A percentile compares a stretch with the other conserved stretches of the same genome.
These are phyloP conservation scores for Oreochromis grahami DNA, from an alignment of 2,797 vertebrate genomes.

Conservation along the genomic window DNA sequence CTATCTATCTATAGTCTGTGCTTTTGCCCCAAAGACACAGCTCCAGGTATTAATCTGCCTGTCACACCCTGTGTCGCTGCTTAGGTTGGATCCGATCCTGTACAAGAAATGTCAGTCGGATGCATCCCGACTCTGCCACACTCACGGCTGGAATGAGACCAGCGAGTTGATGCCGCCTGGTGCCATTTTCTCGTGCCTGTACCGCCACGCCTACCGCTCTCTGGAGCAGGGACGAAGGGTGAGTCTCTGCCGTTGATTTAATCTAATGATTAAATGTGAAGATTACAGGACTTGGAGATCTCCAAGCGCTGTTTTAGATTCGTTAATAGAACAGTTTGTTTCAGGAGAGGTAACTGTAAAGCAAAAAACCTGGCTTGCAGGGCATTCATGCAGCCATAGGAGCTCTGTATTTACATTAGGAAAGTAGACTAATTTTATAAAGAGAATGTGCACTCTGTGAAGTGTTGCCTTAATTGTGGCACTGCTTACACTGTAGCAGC, in stretches of 20 bases:
- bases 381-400: background rate
- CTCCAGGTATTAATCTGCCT: background rate
- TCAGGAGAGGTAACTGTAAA: background rate
- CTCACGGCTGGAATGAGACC: slow-evolving; percentile 94
- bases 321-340: background rate
- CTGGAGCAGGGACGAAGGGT: slow-evolving; percentile 96
- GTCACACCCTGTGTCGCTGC: background rate
- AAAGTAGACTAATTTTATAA: background rate
- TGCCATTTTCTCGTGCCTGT: slow-evolving; percentile 94
- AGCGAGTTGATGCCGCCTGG: slow-evolving; percentile 91
- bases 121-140: slow-evolving; percentile 91
- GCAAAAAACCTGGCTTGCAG: background rate
- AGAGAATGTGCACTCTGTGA: background rate
- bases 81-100: slow-evolving; percentile 89
- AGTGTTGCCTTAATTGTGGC: background rate
- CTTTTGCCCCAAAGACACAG: fast-evolving
- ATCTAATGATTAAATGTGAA: background rate
- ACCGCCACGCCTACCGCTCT: slow-evolving; percentile 93
- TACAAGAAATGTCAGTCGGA: slow-evolving; percentile 96
- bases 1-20: background rate
- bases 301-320: background rate
- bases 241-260: slow-evolving; percentile 14
- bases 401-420: background rate
- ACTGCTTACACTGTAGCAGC: background rate
- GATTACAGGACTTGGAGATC: fast-evolving